Evolutionary conservation across 2,113 vertebrate species (phyloP), one percentile per base, ranked within the genome.

Genomic region (Alectura lathami): DNA sequence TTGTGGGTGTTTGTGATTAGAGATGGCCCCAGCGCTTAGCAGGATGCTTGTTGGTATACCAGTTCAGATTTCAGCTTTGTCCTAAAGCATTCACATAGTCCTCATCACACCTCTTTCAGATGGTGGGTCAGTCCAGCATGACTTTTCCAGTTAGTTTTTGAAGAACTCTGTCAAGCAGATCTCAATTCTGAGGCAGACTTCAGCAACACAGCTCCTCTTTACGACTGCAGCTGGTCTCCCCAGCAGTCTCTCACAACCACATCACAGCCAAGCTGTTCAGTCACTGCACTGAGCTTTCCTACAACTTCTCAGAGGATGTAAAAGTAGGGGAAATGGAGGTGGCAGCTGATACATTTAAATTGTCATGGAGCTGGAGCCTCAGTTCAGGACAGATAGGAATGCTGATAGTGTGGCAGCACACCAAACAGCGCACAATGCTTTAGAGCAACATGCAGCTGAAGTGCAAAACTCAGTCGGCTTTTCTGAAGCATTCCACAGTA

Each of bases 21-120:
- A 86, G 13, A 24, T 10, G 6, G 27, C 6, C 56, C 17, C 16
- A 67, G 27, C 45, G 74, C 60, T 45, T 57, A 74, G 43, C 18
- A 69, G 11, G 6, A 16, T 20, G 20, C 0, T 0, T 13, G 6
- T 54, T 34, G 29, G 76, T 48, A 62, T 3, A 75, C 3, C 29
- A 54, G 22, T 5, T 38, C 30, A 56, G 34, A 56, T 63, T 82
- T 78, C 36, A 47, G 34, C 3, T 68, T 86, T 66, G 29, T 23
- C 38, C n/a, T 14, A 45, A 75, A 77, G 59, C 8, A 76, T 59
- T 82, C 32, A 53, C 27, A 36, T 27, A 43, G 5, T 30, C 64
- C 17, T 66, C 79, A 51, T 24, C 45, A 57, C 6, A 45, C 5
- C 27, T 57, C 21, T 68, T 38, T 50, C 32, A 74, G 59, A 64